Conservation (phyloP, 1,140 invertebrate genomes). For the Meloidogyne hapla region DNA sequence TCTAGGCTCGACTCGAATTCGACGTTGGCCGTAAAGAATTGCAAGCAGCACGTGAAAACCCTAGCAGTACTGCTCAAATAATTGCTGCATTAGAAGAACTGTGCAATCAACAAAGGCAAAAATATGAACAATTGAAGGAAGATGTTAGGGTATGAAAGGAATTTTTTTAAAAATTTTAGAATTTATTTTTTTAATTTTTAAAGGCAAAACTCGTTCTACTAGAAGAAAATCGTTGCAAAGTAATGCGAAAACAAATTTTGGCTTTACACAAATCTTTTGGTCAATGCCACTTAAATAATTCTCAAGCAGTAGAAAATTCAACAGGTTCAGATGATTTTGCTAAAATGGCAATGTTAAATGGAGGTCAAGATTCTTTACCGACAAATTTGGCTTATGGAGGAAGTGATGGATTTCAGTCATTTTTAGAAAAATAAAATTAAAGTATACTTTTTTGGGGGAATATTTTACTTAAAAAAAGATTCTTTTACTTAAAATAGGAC, state of each 20-base stretch:
- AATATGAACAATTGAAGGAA: neutral
- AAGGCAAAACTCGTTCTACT: slow-evolving; percentile 2
- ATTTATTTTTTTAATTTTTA: neutral
- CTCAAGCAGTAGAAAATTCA: neutral
- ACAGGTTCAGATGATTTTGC: neutral
- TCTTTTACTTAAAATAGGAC: too few relatives aligned
- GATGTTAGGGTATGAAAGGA: neutral
- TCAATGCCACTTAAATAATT: neutral
- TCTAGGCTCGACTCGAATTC: neutral
- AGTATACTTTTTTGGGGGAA: neutral
- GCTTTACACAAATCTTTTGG: neutral
- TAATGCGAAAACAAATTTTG: neutral
- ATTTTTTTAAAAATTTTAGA: neutral
- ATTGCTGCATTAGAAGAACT: neutral
- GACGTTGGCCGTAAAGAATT: neutral
- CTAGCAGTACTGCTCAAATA: neutral
- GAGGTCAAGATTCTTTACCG: neutral
- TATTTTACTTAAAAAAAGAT: neutral
- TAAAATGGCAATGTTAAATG: neutral
- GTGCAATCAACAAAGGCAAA: neutral
- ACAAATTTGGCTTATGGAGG: neutral
- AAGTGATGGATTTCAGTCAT: neutral
- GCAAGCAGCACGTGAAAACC: neutral
- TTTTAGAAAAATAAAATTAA: neutral
- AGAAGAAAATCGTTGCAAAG: neutral